Conservation (phyloP, 2,797 vertebrate species). For the Sardinella longiceps region DNA sequence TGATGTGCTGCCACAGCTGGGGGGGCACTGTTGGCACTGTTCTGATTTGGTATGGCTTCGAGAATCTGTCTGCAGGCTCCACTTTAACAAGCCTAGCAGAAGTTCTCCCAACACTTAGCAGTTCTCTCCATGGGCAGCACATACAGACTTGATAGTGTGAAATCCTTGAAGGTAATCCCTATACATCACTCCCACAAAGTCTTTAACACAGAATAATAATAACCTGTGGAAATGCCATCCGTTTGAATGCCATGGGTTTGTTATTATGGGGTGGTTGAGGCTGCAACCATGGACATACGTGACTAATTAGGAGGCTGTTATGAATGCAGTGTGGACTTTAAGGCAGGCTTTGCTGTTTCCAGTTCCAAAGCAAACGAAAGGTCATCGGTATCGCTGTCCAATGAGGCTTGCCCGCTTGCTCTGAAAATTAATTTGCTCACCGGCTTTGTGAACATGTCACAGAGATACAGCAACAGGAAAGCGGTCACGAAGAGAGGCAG, state of each 20-base stretch:
- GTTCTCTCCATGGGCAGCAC: background rate
- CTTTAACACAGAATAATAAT: background rate
- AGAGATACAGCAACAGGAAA: background rate
- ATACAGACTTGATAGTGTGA: background rate
- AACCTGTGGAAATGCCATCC: background rate
- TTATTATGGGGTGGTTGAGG: background rate
- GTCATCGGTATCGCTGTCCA: background rate
- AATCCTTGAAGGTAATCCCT: constrained; percentile 22
- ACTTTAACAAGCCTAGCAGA: background rate
- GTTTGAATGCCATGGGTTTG: background rate
- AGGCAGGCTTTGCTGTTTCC: background rate
- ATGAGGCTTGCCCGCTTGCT: background rate
- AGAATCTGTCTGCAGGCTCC: background rate
- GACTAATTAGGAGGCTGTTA: background rate
- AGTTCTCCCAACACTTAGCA: background rate
- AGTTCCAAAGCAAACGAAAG: background rate
- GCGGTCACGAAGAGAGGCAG: background rate
- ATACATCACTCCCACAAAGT: background rate
- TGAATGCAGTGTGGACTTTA: background rate
- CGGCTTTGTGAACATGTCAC: background rate
- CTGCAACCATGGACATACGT: background rate
- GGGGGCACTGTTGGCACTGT: background rate
- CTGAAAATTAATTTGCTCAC: background rate
- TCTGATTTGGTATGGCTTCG: background rate
- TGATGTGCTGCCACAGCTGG: background rate